phyloP scores from a whole-genome alignment of 2,888 invertebrate genomes.

The Eremobia ochroleuca region DNA sequence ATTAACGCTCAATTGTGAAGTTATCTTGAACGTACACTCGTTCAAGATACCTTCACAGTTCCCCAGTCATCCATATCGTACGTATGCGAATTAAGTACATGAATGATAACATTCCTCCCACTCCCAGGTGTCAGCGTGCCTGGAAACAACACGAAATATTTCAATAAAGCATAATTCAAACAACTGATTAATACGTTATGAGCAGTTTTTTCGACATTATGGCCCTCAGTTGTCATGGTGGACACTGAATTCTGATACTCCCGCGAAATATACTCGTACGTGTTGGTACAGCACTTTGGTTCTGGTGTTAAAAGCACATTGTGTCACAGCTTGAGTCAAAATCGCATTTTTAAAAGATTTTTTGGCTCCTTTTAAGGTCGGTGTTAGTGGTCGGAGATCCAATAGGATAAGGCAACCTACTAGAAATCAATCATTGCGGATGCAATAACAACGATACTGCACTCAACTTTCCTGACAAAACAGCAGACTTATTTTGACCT shows the following conservation, averaged over 20 bases:
- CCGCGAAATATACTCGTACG: background rate
- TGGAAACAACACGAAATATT: slow-evolving; percentile 4
- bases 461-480: background rate
- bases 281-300: slow-evolving; percentile 12
- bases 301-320: background rate
- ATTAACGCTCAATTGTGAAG: no score
- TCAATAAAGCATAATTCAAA: slow-evolving; percentile 16
- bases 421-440: no score
- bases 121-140: background rate
- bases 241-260: slow-evolving; percentile 19
- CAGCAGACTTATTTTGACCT: background rate
- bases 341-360: background rate
- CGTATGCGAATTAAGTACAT: background rate
- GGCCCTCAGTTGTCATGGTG: slow-evolving; percentile 6
- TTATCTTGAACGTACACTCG: no score
- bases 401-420: background rate
- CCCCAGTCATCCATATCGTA: background rate
- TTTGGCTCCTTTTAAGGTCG: background rate
- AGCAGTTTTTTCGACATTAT: slow-evolving; percentile 38
- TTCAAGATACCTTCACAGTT: background rate
- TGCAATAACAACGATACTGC: background rate
- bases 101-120: background rate
- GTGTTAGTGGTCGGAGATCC: background rate
- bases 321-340: background rate
- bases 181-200: slow-evolving; percentile 21